Conservation (phyloP, 2,797 vertebrate species). For the Micromesistius poutassou region DNA sequence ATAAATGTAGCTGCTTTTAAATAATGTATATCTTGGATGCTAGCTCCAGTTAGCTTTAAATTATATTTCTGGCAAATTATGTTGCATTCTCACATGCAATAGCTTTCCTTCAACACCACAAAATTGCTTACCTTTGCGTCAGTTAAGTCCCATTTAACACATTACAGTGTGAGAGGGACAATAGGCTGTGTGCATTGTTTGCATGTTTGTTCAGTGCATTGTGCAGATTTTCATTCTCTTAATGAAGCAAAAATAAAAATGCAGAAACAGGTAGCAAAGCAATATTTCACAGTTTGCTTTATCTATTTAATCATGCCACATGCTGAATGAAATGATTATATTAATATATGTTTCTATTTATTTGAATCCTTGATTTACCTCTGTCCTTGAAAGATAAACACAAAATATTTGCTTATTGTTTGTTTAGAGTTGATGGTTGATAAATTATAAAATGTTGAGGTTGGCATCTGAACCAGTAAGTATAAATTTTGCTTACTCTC, state of each 20-base stretch:
- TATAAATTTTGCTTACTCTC: background rate
- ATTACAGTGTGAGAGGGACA: background rate
- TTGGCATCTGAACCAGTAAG: background rate
- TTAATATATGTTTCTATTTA: background rate
- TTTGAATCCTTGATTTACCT: background rate
- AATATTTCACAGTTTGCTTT: background rate
- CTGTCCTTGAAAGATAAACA: background rate
- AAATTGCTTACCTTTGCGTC: background rate
- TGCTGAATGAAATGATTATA: background rate
- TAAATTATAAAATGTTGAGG: background rate
- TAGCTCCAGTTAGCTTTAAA: background rate
- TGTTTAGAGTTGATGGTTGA: background rate
- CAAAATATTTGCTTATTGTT: background rate
- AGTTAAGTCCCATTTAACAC: background rate
- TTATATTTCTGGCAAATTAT: background rate
- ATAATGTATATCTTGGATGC: background rate
- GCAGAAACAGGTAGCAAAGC: background rate
- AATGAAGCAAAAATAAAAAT: background rate
- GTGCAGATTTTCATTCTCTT: background rate
- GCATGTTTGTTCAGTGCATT: background rate
- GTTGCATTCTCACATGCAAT: background rate
- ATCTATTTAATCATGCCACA: background rate
- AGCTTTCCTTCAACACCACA: background rate
- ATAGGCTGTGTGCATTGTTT: background rate
- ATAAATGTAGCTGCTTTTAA: background rate